Conservation (phyloP, 1,140 invertebrate species). For the Apolygus lucorum region DNA sequence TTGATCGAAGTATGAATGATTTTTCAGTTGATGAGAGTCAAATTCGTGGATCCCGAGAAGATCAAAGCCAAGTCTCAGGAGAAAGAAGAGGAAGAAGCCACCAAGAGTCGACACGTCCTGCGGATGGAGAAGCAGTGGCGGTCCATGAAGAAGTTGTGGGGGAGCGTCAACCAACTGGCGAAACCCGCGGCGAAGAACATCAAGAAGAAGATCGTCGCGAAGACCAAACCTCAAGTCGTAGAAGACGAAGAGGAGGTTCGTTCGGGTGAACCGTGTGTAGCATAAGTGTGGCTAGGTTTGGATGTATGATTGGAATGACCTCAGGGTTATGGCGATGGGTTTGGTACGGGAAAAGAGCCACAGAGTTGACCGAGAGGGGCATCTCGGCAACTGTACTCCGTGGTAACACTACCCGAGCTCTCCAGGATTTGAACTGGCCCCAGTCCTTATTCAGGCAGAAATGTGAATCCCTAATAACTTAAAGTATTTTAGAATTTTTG, state of each 20-base stretch:
- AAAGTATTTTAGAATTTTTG: too few species aligned
- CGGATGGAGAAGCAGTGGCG: conserved; percentile 5
- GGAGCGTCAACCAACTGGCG: neutral
- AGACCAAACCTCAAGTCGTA: neutral
- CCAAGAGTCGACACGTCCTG: neutral
- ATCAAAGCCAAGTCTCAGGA: neutral
- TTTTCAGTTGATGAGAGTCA: neutral
- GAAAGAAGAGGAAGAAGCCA: neutral
- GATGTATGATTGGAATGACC: too few species aligned
- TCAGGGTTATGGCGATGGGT: too few species aligned
- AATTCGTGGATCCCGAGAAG: neutral
- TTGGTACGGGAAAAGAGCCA: too few species aligned
- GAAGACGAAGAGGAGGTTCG: conserved; percentile 3
- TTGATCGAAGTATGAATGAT: too few species aligned
- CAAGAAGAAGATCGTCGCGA: neutral
- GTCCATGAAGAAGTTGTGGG: conserved; percentile 5
- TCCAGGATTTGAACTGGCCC: too few species aligned
- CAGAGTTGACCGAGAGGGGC: too few species aligned
- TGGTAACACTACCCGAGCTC: too few species aligned
- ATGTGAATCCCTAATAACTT: too few species aligned
- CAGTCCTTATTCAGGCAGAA: too few species aligned
- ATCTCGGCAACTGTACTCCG: too few species aligned
- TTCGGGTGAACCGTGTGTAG: neutral
- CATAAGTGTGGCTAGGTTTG: neutral
- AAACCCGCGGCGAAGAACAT: neutral